A percentile compares a stretch with the other conserved stretches of the same genome.
Evolutionary conservation across 2,113 vertebrate species (phyloP).

Genomic region (Gnathonemus echidnorhynchus): DNA sequence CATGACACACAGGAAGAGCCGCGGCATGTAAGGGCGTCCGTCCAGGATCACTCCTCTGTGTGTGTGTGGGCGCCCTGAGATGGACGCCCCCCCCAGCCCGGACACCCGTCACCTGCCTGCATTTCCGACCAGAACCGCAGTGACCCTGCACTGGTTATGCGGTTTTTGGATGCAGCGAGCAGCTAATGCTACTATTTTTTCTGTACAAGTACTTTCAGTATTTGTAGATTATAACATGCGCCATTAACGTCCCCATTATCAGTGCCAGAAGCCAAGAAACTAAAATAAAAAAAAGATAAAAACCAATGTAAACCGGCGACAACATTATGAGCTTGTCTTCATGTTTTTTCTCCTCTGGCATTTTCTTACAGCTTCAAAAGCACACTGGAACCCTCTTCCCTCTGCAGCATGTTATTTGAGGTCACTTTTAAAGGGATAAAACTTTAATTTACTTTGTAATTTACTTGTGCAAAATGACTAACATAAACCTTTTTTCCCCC

Average conservation of each 20-base stretch:
- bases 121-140: background rate
- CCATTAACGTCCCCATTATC: background rate
- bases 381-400: background rate
- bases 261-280: background rate
- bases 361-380: background rate
- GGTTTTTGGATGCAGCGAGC: background rate
- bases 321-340: background rate
- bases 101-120: background rate
- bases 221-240: background rate
- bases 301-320: background rate
- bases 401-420: background rate
- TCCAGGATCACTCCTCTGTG: background rate
- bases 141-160: background rate
- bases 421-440: conserved; percentile 8
- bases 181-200: background rate
- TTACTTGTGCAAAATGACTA: background rate
- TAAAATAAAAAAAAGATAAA: background rate
- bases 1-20: background rate
- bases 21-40: background rate
- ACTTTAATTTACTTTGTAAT: background rate
- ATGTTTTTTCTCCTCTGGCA: background rate
- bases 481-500: background rate
- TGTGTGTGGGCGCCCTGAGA: background rate
- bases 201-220: background rate
- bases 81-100: background rate